phyloP scores from a whole-genome alignment of 2,888 invertebrate species.

The Trypoxylon attenuatum region DNA sequence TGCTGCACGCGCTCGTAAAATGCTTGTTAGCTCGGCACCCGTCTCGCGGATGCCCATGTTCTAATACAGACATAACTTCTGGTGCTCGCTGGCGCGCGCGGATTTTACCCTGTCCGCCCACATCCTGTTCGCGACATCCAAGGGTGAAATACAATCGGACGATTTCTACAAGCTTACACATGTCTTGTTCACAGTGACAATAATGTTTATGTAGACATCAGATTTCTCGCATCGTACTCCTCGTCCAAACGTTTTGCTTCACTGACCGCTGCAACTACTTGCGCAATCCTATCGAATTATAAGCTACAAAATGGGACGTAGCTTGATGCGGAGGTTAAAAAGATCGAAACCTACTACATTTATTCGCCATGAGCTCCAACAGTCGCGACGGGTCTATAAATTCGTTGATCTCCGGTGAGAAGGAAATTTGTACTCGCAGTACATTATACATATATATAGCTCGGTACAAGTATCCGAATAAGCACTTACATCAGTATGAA shows the following conservation, averaged over 20 bases:
- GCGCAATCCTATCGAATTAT: too few species aligned
- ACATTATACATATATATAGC: too few species aligned
- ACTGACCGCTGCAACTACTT: too few species aligned
- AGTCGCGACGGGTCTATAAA: conserved; percentile 33
- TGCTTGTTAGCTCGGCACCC: conserved; percentile 16
- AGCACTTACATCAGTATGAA: too few species aligned
- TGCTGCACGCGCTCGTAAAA: conserved; percentile 44
- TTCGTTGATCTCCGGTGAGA: conserved; percentile 34
- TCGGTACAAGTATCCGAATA: too few species aligned
- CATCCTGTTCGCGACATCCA: neutral
- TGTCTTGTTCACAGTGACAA: too few species aligned
- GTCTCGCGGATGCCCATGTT: conserved; percentile 3
- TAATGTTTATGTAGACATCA: too few species aligned
- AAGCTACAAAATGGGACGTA: neutral
- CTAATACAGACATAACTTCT: conserved; percentile 52
- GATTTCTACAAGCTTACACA: too few species aligned
- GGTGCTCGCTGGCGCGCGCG: conserved; percentile 34
- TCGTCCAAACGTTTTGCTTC: too few species aligned
- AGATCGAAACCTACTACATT: neutral
- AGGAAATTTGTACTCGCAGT: conserved; percentile 2
- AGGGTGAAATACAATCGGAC: neutral
- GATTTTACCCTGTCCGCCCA: conserved; percentile 11
- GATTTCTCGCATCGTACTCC: too few species aligned
- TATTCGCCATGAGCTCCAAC: conserved; percentile 15
- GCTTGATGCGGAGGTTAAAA: neutral